Conservation (phyloP, 2,797 vertebrate species). For the Bufotes viridis region DNA sequence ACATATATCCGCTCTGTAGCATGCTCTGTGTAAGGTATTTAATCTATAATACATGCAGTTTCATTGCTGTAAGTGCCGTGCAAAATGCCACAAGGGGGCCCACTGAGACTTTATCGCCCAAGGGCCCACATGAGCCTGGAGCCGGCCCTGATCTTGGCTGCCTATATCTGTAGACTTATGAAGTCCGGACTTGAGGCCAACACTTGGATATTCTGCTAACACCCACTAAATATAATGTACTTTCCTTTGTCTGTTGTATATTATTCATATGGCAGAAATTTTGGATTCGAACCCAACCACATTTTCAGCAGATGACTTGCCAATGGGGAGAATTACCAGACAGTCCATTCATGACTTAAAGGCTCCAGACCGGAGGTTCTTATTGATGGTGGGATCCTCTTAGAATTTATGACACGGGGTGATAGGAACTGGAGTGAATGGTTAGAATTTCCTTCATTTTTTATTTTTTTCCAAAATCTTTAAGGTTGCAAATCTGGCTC, state of each 20-base stretch:
- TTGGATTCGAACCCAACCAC: neutral
- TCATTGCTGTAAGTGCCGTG: too few relatives aligned
- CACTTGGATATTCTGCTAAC: neutral
- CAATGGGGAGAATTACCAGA: neutral
- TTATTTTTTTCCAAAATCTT: neutral
- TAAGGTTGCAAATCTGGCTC: constrained; percentile 37
- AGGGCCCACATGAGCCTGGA: too few relatives aligned
- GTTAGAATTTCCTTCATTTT: neutral
- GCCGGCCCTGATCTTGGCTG: too few relatives aligned
- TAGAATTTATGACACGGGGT: neutral
- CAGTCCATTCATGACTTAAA: neutral
- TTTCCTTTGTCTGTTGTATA: constrained; percentile 1
- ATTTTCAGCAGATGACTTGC: neutral
- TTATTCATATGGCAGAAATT: neutral
- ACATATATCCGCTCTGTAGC: too few relatives aligned
- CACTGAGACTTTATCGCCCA: too few relatives aligned
- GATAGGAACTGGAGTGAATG: neutral
- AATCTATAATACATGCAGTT: too few relatives aligned
- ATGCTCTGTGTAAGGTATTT: too few relatives aligned
- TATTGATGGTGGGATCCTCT: neutral
- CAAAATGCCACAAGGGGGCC: too few relatives aligned
- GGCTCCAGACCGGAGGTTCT: neutral
- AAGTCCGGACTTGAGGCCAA: neutral
- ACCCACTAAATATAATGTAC: neutral
- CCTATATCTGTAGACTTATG: neutral